Base-by-base conservation (phyloP, 2,888 invertebrate species). In the Nesidiocoris tenuis region DNA sequence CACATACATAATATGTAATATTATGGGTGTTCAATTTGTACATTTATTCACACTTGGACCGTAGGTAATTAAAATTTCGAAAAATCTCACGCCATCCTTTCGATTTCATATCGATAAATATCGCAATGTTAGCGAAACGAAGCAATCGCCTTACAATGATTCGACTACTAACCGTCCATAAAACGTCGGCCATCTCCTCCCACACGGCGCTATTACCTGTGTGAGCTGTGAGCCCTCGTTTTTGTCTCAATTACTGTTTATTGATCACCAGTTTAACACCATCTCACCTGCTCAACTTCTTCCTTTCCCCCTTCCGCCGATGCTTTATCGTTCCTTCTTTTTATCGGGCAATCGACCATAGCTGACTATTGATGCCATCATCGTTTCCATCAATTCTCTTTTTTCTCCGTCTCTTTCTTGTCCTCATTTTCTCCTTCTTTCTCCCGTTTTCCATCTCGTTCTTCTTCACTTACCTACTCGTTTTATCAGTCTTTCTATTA, bases 221-320 rank as follows among this genome's bases (percentile, higher is more conserved):
- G 39, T 39, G 39, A 39, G 61, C 39, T 39, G 39, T 39, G 39
- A 39, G 61, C 39, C 72, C 70, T 21, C 67, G 18, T 55, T 61
- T 72, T 25, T 61, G 25, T 72, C 72, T 72, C 72, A 72, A 72
- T 72, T 72, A 72, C 72, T 61, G 72, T 72, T 72, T 72, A 72
- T 72, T 72, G 72, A 72, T 72, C 72, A 72, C 25, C 72, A 61
- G 72, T 67, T 67, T 55, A 67, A 67, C 67, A 56, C 55, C 56
- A 54, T 24, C 63, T 63, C 19, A 17, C 63, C 22, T 22, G 19
- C 21, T 19, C 63, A 17, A 19, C 22, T 21, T 63, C 16, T 22
- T 22, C 63, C 22, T 22, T 22, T 55, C 22, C 21, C 55, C 55
- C 23, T 18, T 18, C 39, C 65, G 17, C 56, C n/a, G 12, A 16